These are phyloP conservation scores for Lepidocyrtinus sp. DNA, from an alignment of 2,888 invertebrate species.

Conservation along the genomic window DNA sequence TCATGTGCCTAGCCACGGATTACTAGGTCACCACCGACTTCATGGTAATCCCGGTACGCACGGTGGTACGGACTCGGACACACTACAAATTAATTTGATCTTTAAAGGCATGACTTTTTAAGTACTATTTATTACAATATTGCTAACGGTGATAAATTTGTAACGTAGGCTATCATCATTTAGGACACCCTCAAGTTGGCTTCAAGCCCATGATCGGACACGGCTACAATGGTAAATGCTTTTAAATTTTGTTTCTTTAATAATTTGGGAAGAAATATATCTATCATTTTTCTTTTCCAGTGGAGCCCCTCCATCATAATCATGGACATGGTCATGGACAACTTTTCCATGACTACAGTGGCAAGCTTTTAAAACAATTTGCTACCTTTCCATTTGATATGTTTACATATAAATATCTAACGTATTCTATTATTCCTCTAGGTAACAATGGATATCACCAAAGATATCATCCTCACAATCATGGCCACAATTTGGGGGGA, in stretches of 20 bases:
- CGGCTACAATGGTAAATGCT: slow-evolving; percentile 21
- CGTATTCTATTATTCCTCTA: too few relatives aligned
- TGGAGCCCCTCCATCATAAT: background rate
- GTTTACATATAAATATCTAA: too few relatives aligned
- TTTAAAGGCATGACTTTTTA: background rate
- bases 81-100: background rate
- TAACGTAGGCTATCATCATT: background rate
- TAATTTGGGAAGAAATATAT: background rate
- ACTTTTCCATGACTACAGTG: too few relatives aligned
- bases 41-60: background rate
- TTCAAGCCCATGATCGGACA: slow-evolving; percentile 46
- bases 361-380: too few relatives aligned
- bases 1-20: slow-evolving; percentile 53
- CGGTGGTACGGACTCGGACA: background rate
- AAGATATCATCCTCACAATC: slow-evolving; percentile 1
- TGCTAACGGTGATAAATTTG: background rate
- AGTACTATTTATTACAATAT: background rate
- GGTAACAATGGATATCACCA: slow-evolving; percentile 3
- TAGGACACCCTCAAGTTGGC: slow-evolving; percentile 41
- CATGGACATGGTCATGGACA: slow-evolving; percentile 23
- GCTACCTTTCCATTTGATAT: too few relatives aligned
- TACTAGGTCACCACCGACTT: slow-evolving; percentile 29
- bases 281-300: background rate
- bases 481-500: background rate
- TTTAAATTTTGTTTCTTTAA: slow-evolving; percentile 8